Base-by-base conservation (phyloP, 2,797 vertebrate species). In the Chaunax sp. region DNA sequence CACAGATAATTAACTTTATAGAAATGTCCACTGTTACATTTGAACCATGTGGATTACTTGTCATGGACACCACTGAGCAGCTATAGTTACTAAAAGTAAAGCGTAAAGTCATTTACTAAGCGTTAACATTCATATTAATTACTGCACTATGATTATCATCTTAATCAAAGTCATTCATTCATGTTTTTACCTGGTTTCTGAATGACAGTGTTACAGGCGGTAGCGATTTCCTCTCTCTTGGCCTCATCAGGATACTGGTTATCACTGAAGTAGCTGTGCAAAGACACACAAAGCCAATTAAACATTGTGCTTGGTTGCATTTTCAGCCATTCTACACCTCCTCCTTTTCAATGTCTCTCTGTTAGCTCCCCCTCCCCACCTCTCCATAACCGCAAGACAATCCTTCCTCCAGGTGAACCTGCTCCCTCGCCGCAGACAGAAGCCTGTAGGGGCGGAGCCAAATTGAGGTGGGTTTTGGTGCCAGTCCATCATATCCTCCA, bases 371-470 rank as follows among this genome's bases (percentile, higher is more conserved):
- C n/a, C n/a, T n/a, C 40, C 86, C 14, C 86, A 98, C 98, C 97
- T 97, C 92, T 99, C 98, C 97, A 99, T 99, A 40, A 99, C 97
- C 63, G 97, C 96, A 79, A 99, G 92, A 87, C 98, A 99, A 84
- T 99, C 98, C 92, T 99, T 99, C 87, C 97, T 96, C 98, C 98
- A 99, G 58, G 98, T 99, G 92, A 99, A 99, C 15, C 98, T 95
- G 87, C 97, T 99, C 40, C 98, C 98, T 64, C 98, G 86, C 64
- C 98, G 95, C 82, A 99, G 94, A 44, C 98, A 92, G 90, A 99
- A 98, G 73, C 96, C 97, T 0, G 95, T 96, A 0, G 96, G 95
- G 65, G 95, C 90, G 61, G 95, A 93, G 80, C 94, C 95, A 65
- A 98, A 95, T 0, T 96, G 92, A 26, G 97, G 96, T 44, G 97